Conservation (phyloP, 2,797 vertebrate genomes). For the Phrynocephalus vlangalii region DNA sequence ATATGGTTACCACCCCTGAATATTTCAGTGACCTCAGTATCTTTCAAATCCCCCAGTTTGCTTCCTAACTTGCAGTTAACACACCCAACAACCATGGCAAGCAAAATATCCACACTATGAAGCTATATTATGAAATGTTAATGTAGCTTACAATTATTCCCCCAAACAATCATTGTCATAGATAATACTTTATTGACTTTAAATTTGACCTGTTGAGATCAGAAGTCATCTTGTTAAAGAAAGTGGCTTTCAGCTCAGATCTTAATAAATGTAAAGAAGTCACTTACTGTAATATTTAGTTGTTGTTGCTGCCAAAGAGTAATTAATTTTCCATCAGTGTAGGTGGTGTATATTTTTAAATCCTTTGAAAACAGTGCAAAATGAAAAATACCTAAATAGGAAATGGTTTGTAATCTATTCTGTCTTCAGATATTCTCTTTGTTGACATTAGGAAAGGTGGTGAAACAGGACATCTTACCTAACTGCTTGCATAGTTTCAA, state of each 20-base stretch:
- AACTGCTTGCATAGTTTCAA: slow-evolving; percentile 17
- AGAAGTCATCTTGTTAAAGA: slow-evolving; percentile 66
- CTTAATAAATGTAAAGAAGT: neutral
- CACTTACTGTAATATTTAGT: neutral
- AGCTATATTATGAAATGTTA: slow-evolving; percentile 1
- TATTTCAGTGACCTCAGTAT: neutral
- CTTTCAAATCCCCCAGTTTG: neutral
- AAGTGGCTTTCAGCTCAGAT: slow-evolving; percentile 64
- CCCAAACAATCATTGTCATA: neutral
- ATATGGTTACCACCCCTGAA: neutral
- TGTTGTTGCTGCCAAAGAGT: neutral
- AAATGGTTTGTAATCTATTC: neutral
- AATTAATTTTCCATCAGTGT: neutral
- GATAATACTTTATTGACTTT: slow-evolving; percentile 20
- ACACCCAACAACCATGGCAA: neutral
- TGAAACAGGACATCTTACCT: neutral
- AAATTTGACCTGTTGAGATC: slow-evolving; percentile 42
- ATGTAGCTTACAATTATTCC: slow-evolving; percentile 1
- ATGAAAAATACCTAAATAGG: neutral
- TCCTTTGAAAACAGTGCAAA: slow-evolving; percentile 26
- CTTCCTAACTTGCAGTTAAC: neutral
- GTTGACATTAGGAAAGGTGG: slow-evolving; percentile 29
- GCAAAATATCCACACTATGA: neutral
- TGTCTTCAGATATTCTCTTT: slow-evolving; percentile 37
- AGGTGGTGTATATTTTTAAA: slow-evolving; percentile 10